Evolutionary conservation across 2,113 vertebrate species (phyloP), one percentile per base, ranked within the genome.

Genomic region (Chamaetylas fuelleborni): DNA sequence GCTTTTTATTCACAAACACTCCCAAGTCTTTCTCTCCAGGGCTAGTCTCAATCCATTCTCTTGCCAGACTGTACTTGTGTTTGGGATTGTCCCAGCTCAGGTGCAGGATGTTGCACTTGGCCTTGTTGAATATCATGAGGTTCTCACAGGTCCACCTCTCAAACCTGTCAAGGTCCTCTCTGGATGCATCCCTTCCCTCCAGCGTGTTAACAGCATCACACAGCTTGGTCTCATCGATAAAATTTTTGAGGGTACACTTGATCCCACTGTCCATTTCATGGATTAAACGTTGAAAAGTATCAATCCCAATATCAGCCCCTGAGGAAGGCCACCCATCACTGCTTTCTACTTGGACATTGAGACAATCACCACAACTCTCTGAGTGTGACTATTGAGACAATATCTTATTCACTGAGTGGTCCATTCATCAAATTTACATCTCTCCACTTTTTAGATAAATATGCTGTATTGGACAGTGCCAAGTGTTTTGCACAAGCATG

Each of bases 141-240:
- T 56, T 64, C 42, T 40, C 50, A 72, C 6, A 48, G 8, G 29
- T 47, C 40, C 48, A 34, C 14, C 14, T 56, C 48, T 56, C 74
- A 71, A 56, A 20, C 25, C 11, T 31, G 20, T 19, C 50, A 64
- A 31, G 20, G 20, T 62, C 16, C 13, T 5, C 12, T 47, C 42
- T 71, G 50, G 34, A 50, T 48, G 8, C 9, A 48, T 11, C 20
- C 31, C 25, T 56, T 64, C 24, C 17, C 6, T 62, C 65, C 31
- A 48, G 31, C 1, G 0, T 12, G 13, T 25, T 54, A 62, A 48
- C 34, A 11, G 1, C 10, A 22, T 7, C 19, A 48, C 6, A 54
- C 8, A 54, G 14, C 9, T 48, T 31, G 20, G 34, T 56, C 7
- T 71, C 50, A 56, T 2, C 26, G 14, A 47, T 38, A 56, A 48